Percentiles rank a stretch among this genome's conserved stretches.
Evolutionary conservation across 2,888 invertebrate genomes (phyloP).

Genomic region (Prenolepis imparis): DNA sequence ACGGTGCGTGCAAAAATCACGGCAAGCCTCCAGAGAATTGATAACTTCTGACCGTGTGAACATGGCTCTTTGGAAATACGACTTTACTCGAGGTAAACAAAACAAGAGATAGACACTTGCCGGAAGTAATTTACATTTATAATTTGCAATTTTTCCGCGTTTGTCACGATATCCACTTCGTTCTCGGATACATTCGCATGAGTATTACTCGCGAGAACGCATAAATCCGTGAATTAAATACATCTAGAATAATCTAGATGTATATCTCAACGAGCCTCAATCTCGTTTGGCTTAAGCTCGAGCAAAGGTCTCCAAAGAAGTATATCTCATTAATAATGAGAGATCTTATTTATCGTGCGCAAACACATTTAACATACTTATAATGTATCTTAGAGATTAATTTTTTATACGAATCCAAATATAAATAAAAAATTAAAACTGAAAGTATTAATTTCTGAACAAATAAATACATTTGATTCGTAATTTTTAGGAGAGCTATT

Average conservation of each 20-base stretch:
- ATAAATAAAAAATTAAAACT: background rate
- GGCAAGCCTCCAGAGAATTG: conserved; percentile 36
- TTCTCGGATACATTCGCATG: conserved; percentile 25
- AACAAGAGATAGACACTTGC: conserved; percentile 20
- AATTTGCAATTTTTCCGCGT: conserved; percentile 9
- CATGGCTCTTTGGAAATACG: conserved; percentile 4
- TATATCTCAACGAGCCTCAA: conserved; percentile 26
- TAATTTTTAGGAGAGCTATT: conserved; percentile 14
- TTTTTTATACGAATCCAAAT: conserved; percentile 9
- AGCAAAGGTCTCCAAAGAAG: background rate
- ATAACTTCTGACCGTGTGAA: conserved; percentile 55
- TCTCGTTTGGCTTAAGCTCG: conserved; percentile 46
- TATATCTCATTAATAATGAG: conserved; percentile 18
- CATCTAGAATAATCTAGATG: no score
- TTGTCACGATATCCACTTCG: background rate
- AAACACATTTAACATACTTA: conserved; percentile 3
- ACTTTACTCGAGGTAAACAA: background rate
- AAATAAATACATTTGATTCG: background rate
- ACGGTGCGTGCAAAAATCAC: conserved; percentile 56
- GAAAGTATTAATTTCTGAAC: background rate
- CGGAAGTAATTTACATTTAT: conserved; percentile 45
- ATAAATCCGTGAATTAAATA: conserved; percentile 27
- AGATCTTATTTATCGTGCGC: conserved; percentile 15
- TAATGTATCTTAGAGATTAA: conserved; percentile 20
- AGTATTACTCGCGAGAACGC: conserved; percentile 13